Base-by-base conservation (phyloP, 1,140 invertebrate genomes). In the Pantala flavescens region DNA sequence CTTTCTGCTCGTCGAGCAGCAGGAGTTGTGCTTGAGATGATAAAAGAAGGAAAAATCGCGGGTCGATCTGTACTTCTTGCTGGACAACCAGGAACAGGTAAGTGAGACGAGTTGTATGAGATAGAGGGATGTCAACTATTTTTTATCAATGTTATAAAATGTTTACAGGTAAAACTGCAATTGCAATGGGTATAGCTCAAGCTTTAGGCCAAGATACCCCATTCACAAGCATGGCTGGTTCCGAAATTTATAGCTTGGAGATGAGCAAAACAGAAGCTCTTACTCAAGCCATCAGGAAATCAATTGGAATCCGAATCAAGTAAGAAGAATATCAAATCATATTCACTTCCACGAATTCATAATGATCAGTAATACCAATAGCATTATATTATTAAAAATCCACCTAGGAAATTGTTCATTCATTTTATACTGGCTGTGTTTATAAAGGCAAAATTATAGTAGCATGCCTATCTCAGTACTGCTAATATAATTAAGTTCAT, bases 201-300 rank as follows among this genome's bases (percentile, higher is more conserved):
- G 93, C 97, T 0, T 83, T 99, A 11, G 97, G 97, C 2, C 85
- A 88, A 23, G 97, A 99, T 80, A 99, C 97, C 11, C 98, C 98
- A 0, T 99, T 99, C 81, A 98, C 97, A 0, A 94, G 95, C 74
- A 98, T 99, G 89, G 93, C 95, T 76, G 98, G 95, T 19, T 98
- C 96, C 24, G 98, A 99, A 85, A 98, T 99, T 74, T 99, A 96
- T 82, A 99, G 97, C 0, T 82, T 99, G 75, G 98, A 99, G 84
- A 98, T 99, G 95, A 95, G 96, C 80, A 99, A 99, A 85, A 98
- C 98, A 0, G 98, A 99, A 85, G 97, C 97, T 10, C 83, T 99
- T 0, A 98, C 95, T 11, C 98, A 99, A 83, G 93, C 97, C 0
- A 95, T 99, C 75, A 88, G 98, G 76, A 98, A 98, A 81, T 98